Base-by-base conservation (phyloP, 2,113 vertebrate species). In the Callaeas wilsoni region DNA sequence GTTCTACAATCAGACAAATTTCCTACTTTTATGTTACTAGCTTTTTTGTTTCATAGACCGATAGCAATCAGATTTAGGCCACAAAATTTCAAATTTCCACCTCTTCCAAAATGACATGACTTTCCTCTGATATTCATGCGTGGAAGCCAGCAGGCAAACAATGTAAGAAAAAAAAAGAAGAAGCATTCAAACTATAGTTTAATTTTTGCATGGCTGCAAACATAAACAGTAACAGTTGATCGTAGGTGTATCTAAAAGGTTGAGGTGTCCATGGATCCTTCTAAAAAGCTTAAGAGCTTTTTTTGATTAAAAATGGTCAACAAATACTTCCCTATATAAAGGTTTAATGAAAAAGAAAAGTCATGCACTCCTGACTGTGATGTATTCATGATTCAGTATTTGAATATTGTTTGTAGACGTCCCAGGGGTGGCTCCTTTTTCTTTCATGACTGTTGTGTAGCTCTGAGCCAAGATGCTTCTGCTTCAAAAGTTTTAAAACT, bases 271-370 rank as follows among this genome's bases (percentile, higher is more conserved):
- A 10, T 18, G 29, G 14, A 63, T 81, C 32, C 63, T 42, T 89
- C 47, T 23, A 3, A 78, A 89, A 60, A 71, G 10, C 15, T 82
- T 63, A 63, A 59, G 14, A 52, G 18, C 9, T 77, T 59, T 79
- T 55, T 53, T 1, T 59, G 1, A n/a, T 79, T 68, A 41, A 64
- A 87, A 93, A 57, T 29, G 3, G 26, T 49, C 49, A 22, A 60
- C 44, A 85, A 91, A 63, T n/a, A n/a, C 14, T 75, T 87, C 21
- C 26, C 9, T 52, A 6, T 30, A 33, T 57, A 82, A 52, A 41
- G 13, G n/a, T 69, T 87, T 82, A 71, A 69, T 79, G 25, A 77
- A 70, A 84, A 68, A 90, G 13, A 7, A 23, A 83, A 94, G 75
- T 33, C 1, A 8, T 32, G 30, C 25, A 37, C 55, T 93, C 71